phyloP scores from a whole-genome alignment of 1,140 invertebrate genomes.

The Alviniconcha marisindica region DNA sequence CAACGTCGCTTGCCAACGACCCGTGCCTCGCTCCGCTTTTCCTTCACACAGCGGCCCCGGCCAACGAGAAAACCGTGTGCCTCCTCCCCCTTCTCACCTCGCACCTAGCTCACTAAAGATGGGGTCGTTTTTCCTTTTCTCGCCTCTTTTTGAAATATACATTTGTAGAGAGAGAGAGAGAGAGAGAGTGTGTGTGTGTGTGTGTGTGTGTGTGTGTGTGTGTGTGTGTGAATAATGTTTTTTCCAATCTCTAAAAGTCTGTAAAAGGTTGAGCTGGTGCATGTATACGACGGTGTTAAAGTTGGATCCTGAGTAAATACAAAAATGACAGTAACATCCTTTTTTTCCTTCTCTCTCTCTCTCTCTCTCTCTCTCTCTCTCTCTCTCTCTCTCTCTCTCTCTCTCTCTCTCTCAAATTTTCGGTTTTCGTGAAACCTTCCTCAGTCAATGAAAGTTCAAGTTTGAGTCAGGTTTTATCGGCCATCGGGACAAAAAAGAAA shows the following conservation, averaged over 20 bases:
- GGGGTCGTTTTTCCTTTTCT: not conserved
- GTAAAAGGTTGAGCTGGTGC: conserved; percentile 11
- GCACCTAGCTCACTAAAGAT: not conserved
- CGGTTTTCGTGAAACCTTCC: too few relatives aligned
- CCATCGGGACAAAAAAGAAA: too few relatives aligned
- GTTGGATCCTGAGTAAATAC: too few relatives aligned
- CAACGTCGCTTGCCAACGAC: conserved; percentile 32
- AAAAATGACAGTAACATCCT: too few relatives aligned
- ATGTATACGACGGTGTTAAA: too few relatives aligned
- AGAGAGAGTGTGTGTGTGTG: not conserved
- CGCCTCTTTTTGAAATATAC: not conserved
- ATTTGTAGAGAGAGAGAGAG: not conserved
- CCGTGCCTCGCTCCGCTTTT: not conserved
- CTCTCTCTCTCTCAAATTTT: too few relatives aligned
- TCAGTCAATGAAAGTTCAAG: too few relatives aligned
- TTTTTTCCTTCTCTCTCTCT: too few relatives aligned
- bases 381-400: too few relatives aligned
- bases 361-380: too few relatives aligned
- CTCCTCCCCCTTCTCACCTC: not conserved
- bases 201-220: not conserved
- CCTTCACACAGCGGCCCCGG: not conserved
- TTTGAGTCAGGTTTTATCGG: too few relatives aligned
- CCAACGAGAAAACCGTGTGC: conserved; percentile 23
- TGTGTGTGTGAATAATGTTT: not conserved
- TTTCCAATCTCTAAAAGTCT: not conserved